phyloP scores from a whole-genome alignment of 2,888 invertebrate genomes.

The Chrysina gloriosa region DNA sequence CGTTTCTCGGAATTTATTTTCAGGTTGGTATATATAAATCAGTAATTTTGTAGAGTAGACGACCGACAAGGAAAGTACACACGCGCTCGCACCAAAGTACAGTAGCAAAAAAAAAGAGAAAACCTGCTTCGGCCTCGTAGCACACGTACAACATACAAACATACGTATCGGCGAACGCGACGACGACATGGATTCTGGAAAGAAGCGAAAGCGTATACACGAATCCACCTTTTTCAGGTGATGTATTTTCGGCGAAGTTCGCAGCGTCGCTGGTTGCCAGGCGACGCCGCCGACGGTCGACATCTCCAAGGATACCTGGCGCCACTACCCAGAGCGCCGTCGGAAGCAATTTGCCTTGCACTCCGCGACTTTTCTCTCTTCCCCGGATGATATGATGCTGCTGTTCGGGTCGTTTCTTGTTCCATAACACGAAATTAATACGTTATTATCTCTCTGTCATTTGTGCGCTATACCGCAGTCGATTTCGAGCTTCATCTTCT shows the following conservation, averaged over 20 bases:
- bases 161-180: not conserved
- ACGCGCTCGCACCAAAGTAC: too few relatives aligned
- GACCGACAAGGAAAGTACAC: conserved; percentile 2
- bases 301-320: conserved; percentile 69
- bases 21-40: conserved; percentile 26
- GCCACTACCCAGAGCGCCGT: conserved; percentile 70
- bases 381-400: conserved; percentile 23
- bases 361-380: conserved; percentile 35
- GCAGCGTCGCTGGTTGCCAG: conserved; percentile 68
- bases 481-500: too few relatives aligned
- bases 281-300: conserved; percentile 65
- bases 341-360: conserved; percentile 69
- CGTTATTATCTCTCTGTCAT: conserved; percentile 48
- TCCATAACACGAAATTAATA: conserved; percentile 60
- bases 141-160: conserved; percentile 4
- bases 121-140: conserved; percentile 16
- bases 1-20: conserved; percentile 2
- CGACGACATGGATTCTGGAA: not conserved
- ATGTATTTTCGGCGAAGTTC: conserved; percentile 47
- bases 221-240: conserved; percentile 55
- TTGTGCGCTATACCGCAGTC: not conserved
- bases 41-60: conserved; percentile 32
- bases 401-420: conserved; percentile 52
- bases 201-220: conserved; percentile 19
- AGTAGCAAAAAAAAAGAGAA: conserved; percentile 8